Evolutionary conservation across 2,888 invertebrate species (phyloP), one percentile per base, ranked within the genome.

Genomic region (Julus scanicus): DNA sequence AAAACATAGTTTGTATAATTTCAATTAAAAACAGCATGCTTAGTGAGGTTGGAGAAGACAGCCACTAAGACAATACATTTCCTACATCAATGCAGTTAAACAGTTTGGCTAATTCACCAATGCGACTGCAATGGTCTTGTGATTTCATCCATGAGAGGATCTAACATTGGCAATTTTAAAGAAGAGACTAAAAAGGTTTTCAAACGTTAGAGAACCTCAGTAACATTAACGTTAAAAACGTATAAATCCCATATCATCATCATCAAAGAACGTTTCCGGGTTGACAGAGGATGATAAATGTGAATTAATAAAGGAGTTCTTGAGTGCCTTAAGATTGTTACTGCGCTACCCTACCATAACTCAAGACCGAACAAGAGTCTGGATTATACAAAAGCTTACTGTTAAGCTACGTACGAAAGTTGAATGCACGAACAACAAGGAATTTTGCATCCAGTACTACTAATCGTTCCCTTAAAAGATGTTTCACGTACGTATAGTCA

Each of bases 301-400:
- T 20, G 8, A 71, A 20, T 71, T 71, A 71, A 71, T 20, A 71
- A 20, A 8, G 20, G 71, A 71, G 71, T 3, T n/a, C 71, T 20
- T 29, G 20, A 71, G 29, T 20, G 71, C 20, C 71, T 53, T 53
- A 53, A 53, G 53, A 53, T 53, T 71, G 63, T 63, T 17, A 63
- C 17, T 63, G 63, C 17, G 63, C 63, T 63, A 53, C 11, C 63
- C n/a, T n/a, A 63, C 1, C 17, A n/a, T 20, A 71, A 71, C n/a
- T 71, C 20, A 71, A 71, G 71, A 71, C 0, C 5, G 71, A 20
- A 71, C 71, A 71, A 71, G n/a, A 71, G n/a, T n/a, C 71, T 4
- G 71, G 71, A 71, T 71, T 71, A 20, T 9, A 71, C 5, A 71
- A 63, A 71, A 71, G 71, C 71, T 71, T 71, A 71, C 17, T n/a